Conservation (phyloP, 35 echinoderm and acorn worm genomes). For the Ptychodera flava region DNA sequence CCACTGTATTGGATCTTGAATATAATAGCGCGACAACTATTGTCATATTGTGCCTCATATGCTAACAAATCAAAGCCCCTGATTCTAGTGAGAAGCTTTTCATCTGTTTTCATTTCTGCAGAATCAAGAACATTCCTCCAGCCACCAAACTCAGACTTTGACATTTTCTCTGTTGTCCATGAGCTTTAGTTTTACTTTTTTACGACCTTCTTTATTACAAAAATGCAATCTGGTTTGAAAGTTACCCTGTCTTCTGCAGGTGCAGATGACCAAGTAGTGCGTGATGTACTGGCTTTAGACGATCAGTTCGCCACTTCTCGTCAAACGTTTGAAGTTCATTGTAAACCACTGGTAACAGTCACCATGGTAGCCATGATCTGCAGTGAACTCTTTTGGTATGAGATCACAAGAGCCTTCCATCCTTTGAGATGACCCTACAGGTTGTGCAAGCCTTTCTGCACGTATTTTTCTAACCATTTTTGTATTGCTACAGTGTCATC, state of each 20-base stretch:
- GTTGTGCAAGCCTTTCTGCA: background rate
- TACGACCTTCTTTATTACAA: background rate
- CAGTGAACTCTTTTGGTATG: background rate
- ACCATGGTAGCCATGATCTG: conserved; percentile 3
- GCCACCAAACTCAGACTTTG: conserved; percentile 10
- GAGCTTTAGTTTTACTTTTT: background rate
- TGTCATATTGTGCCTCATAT: conserved; percentile 5
- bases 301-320: background rate
- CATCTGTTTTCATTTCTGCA: background rate
- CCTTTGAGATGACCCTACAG: background rate
- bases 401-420: background rate
- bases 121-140: background rate
- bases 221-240: conserved; percentile 30
- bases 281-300: background rate
- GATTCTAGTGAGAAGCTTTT: background rate
- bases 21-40: background rate
- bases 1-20: background rate
- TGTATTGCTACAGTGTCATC: background rate
- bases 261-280: background rate
- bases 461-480: background rate
- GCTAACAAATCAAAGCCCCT: conserved; percentile 21
- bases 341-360: conserved; percentile 12
- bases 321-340: background rate
- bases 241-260: background rate
- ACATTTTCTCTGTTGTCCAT: conserved; percentile 10